These are phyloP conservation scores for Drosophila recens DNA, from an alignment of 2,888 invertebrate genomes.

Conservation along the genomic window DNA sequence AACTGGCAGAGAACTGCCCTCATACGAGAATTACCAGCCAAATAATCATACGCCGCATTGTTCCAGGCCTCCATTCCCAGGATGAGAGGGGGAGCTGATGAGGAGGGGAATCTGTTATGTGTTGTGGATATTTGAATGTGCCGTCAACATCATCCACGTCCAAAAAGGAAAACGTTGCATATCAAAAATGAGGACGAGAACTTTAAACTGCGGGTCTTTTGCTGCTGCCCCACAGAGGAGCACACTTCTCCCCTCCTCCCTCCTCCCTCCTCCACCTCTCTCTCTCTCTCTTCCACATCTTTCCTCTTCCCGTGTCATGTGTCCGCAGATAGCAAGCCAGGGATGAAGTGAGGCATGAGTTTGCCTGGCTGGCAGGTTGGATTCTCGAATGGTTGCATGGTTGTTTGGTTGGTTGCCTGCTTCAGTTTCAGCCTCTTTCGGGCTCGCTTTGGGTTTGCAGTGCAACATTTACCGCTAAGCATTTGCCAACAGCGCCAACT, in stretches of 20 bases:
- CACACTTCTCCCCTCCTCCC: not conserved
- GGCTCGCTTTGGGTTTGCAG: slow-evolving; percentile 42
- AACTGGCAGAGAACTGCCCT: slow-evolving; percentile 43
- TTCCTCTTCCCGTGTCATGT: not conserved
- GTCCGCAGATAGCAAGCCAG: slow-evolving; percentile 29
- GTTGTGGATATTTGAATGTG: slow-evolving; percentile 51
- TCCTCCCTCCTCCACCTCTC: not conserved
- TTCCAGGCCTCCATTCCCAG: slow-evolving; percentile 25
- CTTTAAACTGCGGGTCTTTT: slow-evolving; percentile 51
- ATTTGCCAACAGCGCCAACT: slow-evolving; percentile 49
- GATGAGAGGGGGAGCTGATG: not conserved
- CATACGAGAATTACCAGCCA: slow-evolving; percentile 50
- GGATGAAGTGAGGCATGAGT: slow-evolving; percentile 36
- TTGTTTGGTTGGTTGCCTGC: slow-evolving; percentile 25
- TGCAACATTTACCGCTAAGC: slow-evolving; percentile 64
- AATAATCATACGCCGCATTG: slow-evolving; percentile 80
- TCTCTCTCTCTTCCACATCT: not conserved
- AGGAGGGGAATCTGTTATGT: slow-evolving; percentile 46
- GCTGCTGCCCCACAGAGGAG: slow-evolving; percentile 20
- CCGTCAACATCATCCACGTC: slow-evolving; percentile 42
- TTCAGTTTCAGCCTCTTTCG: slow-evolving; percentile 7
- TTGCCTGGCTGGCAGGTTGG: slow-evolving; percentile 17
- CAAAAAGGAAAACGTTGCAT: slow-evolving; percentile 52
- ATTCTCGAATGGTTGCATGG: slow-evolving; percentile 13
- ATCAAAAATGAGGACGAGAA: slow-evolving; percentile 46